These are phyloP conservation scores for Nannobrachium achirus DNA, from an alignment of 2,113 vertebrate genomes.

Conservation along the genomic window DNA sequence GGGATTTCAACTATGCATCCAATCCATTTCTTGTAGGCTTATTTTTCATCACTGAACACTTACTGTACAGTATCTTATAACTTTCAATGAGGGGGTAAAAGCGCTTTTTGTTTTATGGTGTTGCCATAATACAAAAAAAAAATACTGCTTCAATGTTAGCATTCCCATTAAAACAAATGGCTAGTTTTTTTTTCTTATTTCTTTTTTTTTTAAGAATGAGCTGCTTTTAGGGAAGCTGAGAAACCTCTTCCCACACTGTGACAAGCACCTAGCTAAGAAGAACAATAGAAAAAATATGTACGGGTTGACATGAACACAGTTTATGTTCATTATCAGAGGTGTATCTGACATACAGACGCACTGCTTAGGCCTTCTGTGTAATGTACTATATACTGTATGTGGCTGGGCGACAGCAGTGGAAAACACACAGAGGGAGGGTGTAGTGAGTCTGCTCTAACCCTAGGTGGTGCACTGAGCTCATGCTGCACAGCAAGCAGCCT, in stretches of 20 bases:
- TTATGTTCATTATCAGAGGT: no score
- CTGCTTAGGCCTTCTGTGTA: neutral
- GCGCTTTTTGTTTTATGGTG: neutral
- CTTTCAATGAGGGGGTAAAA: no score
- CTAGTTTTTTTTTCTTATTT: neutral
- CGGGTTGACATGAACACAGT: neutral
- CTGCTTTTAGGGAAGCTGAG: no score
- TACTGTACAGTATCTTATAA: neutral
- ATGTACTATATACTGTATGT: no score
- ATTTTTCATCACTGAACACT: neutral
- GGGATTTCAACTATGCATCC: neutral
- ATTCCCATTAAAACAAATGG: neutral
- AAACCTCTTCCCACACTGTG: no score
- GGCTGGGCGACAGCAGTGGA: neutral
- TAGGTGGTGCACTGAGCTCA: neutral
- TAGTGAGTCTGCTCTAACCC: neutral
- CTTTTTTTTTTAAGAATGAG: no score
- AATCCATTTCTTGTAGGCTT: neutral
- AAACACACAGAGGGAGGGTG: neutral
- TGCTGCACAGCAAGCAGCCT: slow-evolving; percentile 6
- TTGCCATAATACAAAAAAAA: slow-evolving; percentile 27
- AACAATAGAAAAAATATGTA: neutral
- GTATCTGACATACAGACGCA: neutral
- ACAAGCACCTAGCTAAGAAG: neutral
- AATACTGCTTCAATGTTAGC: neutral